Evolutionary conservation across 2,888 invertebrate genomes (phyloP).

Genomic region (Eumacrocentrus americanus): DNA sequence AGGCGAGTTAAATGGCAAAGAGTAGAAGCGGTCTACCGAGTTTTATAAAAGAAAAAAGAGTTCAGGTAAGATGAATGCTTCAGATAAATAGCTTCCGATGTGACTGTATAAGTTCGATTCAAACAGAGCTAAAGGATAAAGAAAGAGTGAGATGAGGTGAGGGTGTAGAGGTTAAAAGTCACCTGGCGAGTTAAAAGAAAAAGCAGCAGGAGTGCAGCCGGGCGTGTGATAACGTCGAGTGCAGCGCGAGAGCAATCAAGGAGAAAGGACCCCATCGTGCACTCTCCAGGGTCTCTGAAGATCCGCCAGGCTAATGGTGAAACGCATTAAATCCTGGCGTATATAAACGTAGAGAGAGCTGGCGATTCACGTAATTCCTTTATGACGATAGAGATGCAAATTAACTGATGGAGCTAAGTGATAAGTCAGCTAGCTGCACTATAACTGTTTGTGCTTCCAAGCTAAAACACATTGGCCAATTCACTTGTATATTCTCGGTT

Average conservation of each 20-base stretch:
- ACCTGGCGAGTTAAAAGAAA: neutral
- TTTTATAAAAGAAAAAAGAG: too few species aligned
- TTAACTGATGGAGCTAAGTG: conserved; percentile 23
- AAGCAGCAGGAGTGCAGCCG: neutral
- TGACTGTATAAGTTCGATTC: too few species aligned
- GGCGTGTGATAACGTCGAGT: conserved; percentile 16
- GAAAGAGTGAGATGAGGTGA: neutral
- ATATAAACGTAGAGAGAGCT: neutral
- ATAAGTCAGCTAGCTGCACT: neutral
- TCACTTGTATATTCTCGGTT: too few species aligned
- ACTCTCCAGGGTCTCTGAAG: neutral
- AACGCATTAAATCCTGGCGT: neutral
- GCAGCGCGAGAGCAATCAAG: neutral
- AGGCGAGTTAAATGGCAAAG: too few species aligned
- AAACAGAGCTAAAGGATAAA: neutral
- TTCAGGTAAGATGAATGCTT: too few species aligned
- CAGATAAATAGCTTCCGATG: too few species aligned
- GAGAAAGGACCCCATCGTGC: neutral
- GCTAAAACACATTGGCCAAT: too few species aligned
- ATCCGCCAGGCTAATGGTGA: neutral
- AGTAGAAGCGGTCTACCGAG: too few species aligned
- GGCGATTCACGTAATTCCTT: conserved; percentile 32
- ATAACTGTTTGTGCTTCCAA: too few species aligned
- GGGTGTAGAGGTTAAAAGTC: neutral
- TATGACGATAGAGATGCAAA: conserved; percentile 30